Evolutionary conservation across 2,797 vertebrate genomes (phyloP).

Genomic region (Notamacropus eugenii): DNA sequence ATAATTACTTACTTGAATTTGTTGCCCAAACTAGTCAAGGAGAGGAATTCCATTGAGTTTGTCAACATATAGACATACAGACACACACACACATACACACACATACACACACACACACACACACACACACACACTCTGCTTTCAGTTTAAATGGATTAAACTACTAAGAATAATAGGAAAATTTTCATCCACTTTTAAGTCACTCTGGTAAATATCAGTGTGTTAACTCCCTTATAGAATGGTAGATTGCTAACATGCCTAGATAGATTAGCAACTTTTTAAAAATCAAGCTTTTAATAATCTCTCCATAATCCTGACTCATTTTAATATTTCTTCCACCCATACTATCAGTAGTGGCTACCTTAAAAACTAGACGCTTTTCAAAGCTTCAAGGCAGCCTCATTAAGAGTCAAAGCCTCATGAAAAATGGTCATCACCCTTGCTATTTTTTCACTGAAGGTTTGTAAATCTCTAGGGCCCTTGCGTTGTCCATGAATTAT

Average conservation of each 20-base stretch:
- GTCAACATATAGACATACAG: background rate
- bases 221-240: background rate
- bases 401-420: slow-evolving; percentile 7
- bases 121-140: background rate
- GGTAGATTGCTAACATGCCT: background rate
- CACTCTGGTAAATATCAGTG: background rate
- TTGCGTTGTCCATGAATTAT: slow-evolving; percentile 39
- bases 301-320: background rate
- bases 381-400: slow-evolving; percentile 1
- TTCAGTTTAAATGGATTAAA: background rate
- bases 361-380: background rate
- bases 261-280: background rate
- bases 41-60: background rate
- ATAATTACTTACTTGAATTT: background rate
- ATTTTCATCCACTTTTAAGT: background rate
- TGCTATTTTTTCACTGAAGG: background rate
- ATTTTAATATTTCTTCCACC: background rate
- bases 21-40: background rate
- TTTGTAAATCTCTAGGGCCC: slow-evolving; percentile 31
- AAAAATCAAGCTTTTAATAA: background rate
- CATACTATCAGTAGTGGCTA: background rate
- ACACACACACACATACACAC: background rate
- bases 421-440: slow-evolving; percentile 19
- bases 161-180: background rate
- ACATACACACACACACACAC: too few species aligned